Evolutionary conservation across 2,797 vertebrate genomes (phyloP).

Genomic region (Heteromormyrus szaboi): DNA sequence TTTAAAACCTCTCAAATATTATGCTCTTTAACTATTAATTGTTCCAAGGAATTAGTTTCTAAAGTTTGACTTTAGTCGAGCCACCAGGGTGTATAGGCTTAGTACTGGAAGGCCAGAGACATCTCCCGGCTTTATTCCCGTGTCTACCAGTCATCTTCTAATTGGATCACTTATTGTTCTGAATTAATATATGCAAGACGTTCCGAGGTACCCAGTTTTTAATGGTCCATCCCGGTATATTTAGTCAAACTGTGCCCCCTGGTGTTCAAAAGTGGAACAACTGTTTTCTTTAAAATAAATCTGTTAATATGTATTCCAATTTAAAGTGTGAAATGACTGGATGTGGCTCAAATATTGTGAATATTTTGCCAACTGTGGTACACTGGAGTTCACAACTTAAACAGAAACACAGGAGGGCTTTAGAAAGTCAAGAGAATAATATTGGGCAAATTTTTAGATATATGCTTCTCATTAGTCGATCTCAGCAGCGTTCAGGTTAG

Average conservation of each 20-base stretch:
- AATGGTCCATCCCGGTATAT: not conserved
- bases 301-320: not conserved
- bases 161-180: not conserved
- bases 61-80: not conserved
- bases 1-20: not conserved
- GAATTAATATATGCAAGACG: not conserved
- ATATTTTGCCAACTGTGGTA: not conserved
- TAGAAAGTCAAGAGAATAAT: not conserved
- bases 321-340: not conserved
- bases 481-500: not conserved
- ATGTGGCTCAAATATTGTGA: not conserved
- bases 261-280: not conserved
- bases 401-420: not conserved
- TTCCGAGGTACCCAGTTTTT: not conserved
- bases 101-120: not conserved
- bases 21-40: slow-evolving; percentile 7
- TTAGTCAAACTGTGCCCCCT: not conserved
- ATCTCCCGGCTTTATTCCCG: not conserved
- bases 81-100: not conserved
- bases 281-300: not conserved
- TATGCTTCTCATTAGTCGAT: not conserved
- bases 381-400: not conserved
- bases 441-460: not conserved
- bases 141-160: not conserved
- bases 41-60: not conserved